Evolutionary conservation across 1,140 invertebrate species (phyloP), one percentile per base, ranked within the genome.

Genomic region (Atta cephalotes): DNA sequence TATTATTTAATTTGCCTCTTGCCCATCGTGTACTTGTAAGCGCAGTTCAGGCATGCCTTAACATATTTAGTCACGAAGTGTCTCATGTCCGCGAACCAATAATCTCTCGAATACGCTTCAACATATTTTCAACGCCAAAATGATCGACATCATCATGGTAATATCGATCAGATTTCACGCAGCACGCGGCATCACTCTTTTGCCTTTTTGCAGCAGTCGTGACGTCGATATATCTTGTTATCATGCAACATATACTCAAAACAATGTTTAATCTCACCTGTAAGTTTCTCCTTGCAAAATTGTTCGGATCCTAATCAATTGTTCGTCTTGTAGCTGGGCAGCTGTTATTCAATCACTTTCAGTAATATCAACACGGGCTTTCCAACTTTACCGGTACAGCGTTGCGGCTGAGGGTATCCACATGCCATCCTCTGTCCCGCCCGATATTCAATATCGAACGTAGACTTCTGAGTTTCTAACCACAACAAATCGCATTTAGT

Each of bases 21-120:
- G 0, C 91, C 87, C 5, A 78, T 10, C 0, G 18, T 35, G 1
- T 31, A n/a, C 65, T 92, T 91, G 45, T 90, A 90, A 9, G 92
- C 45, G n/a, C 91, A 91, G 4, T 81, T 63, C 4, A 91, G 25
- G 63, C 88, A 92, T 0, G 90, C 79, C 1, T 72, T 87, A 0
- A 92, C 66, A 35, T 92, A 93, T 28, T 91, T 89, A 0, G 74
- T 70, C 0, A 92, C 81, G n/a, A 92, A 92, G 0, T 71, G 49
- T 74, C 87, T 80, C 88, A 93, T 93, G 0, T 86, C 82, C 0
- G 86, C 74, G 18, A 93, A 93, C 88, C 89, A 92, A 21, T 93
- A 92, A 4, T 90, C 90, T 10, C 90, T 0, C 63, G 66, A 0
- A 92, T 74, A 14, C 51, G 76, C 0, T 66, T 58, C 0, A 92